phyloP scores from a whole-genome alignment of 2,797 vertebrate species.

The Pipistrellus pygmaeus region DNA sequence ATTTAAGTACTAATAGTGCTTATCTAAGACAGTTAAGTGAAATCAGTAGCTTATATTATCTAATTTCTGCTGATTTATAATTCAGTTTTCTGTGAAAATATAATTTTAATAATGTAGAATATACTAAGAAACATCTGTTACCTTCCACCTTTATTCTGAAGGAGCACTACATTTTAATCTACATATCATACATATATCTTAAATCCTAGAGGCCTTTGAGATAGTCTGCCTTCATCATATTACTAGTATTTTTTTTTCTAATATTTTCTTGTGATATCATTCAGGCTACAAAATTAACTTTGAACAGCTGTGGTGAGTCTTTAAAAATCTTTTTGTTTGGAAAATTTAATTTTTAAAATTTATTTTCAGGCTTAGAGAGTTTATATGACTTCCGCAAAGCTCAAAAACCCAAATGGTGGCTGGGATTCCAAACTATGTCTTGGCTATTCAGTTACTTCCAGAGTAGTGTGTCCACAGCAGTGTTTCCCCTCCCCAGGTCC shows the following conservation, averaged over 20 bases:
- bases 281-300: neutral
- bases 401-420: neutral
- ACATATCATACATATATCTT: neutral
- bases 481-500: neutral
- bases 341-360: neutral
- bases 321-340: neutral
- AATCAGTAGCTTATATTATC: slow-evolving; percentile 3
- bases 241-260: neutral
- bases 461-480: neutral
- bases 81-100: neutral
- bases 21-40: slow-evolving; percentile 15
- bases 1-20: neutral
- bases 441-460: neutral
- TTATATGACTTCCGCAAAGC: neutral
- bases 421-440: neutral
- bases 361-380: slow-evolving; percentile 1
- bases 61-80: slow-evolving; percentile 22
- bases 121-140: neutral
- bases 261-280: neutral
- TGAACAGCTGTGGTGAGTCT: neutral
- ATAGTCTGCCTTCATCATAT: neutral
- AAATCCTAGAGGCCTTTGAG: neutral
- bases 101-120: neutral
- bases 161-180: neutral
- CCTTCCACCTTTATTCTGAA: neutral